Evolutionary conservation across 2,113 vertebrate genomes (phyloP).

Genomic region (Psilopogon haemacephalus): DNA sequence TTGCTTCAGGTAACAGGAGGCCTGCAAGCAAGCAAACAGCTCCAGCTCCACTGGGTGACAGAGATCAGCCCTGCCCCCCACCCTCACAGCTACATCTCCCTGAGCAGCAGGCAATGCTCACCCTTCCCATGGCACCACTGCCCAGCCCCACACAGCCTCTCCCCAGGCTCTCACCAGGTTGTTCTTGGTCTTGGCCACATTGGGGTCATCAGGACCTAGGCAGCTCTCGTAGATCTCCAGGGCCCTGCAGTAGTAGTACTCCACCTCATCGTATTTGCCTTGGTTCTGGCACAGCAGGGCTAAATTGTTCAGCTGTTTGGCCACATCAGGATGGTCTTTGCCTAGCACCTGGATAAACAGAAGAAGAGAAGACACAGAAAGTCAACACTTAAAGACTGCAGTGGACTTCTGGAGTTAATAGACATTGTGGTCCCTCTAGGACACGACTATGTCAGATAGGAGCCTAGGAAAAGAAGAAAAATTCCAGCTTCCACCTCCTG

Average conservation of each 20-base stretch:
- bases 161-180: slow-evolving; percentile 84
- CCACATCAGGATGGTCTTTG: slow-evolving; percentile 95
- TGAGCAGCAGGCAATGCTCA: background rate
- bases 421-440: background rate
- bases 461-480: background rate
- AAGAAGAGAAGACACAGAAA: background rate
- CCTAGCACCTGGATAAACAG: slow-evolving; percentile 85
- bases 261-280: slow-evolving; percentile 97
- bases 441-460: background rate
- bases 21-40: slow-evolving; percentile 73
- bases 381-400: background rate
- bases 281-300: slow-evolving; percentile 98
- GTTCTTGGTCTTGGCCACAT: slow-evolving; percentile 98
- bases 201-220: slow-evolving; percentile 93
- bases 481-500: background rate
- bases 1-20: slow-evolving; percentile 97
- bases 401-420: background rate
- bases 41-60: background rate
- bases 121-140: background rate
- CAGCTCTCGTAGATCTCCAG: slow-evolving; percentile 94
- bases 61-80: background rate
- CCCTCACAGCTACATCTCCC: background rate
- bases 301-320: slow-evolving; percentile 97
- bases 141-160: background rate
- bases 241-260: slow-evolving; percentile 94